Evolutionary conservation across 2,113 vertebrate genomes (phyloP).

Genomic region (Gnathonemus longibarbis): DNA sequence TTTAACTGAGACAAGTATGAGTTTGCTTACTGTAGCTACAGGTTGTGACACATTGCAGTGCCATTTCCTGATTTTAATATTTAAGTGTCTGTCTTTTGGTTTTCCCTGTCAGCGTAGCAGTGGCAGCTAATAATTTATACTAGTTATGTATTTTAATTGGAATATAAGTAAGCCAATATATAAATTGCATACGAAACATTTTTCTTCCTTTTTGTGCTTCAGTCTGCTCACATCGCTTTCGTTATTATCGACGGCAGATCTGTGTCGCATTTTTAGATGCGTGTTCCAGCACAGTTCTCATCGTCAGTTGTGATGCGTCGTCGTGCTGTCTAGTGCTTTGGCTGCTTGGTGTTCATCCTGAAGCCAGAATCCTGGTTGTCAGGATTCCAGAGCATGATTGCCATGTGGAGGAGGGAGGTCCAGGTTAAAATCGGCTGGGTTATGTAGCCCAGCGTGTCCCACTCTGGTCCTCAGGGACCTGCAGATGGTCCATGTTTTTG

Average conservation of each 20-base stretch:
- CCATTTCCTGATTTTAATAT: background rate
- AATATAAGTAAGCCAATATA: background rate
- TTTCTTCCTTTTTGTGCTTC: background rate
- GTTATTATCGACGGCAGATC: background rate
- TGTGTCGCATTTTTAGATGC: background rate
- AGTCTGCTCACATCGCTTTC: background rate
- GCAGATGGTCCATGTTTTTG: background rate
- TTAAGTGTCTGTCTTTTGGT: background rate
- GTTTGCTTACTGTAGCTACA: background rate
- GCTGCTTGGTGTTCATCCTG: background rate
- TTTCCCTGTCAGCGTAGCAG: background rate
- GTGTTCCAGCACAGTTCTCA: background rate
- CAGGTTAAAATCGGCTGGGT: background rate
- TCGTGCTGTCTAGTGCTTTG: background rate
- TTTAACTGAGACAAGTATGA: background rate
- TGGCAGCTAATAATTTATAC: background rate
- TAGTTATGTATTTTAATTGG: background rate
- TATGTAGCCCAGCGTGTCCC: background rate
- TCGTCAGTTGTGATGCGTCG: background rate
- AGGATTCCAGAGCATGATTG: background rate
- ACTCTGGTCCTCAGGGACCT: background rate
- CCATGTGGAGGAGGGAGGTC: background rate
- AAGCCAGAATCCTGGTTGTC: background rate
- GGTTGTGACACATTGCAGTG: background rate
- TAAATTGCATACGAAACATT: background rate